Conservation (phyloP, 2,888 invertebrate species). For the Taphrorychus bicolor region DNA sequence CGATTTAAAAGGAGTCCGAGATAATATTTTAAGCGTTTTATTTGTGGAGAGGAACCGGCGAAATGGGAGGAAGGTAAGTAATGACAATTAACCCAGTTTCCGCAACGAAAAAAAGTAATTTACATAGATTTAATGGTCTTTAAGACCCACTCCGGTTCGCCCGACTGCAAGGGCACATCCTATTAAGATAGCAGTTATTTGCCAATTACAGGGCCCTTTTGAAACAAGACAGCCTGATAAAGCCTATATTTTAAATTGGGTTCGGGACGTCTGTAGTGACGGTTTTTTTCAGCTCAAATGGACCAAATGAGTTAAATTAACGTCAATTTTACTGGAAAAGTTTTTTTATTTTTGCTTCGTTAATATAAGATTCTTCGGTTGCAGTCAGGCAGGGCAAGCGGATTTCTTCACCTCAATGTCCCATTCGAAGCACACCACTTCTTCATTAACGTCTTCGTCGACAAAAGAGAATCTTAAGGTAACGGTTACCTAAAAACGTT, state of each 20-base stretch:
- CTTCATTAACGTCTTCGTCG: constrained; percentile 29
- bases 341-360: too few relatives aligned
- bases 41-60: constrained; percentile 10
- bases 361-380: too few relatives aligned
- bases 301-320: background rate
- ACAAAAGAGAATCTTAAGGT: constrained; percentile 34
- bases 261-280: background rate
- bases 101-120: constrained; percentile 27
- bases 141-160: constrained; percentile 20
- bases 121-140: constrained; percentile 35
- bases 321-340: background rate
- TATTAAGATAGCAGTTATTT: constrained; percentile 33
- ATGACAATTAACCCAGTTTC: constrained; percentile 36
- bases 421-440: constrained; percentile 35
- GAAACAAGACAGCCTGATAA: constrained; percentile 22
- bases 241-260: constrained; percentile 20
- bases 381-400: constrained; percentile 14
- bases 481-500: constrained; percentile 42
- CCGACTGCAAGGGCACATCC: constrained; percentile 24
- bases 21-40: constrained; percentile 26
- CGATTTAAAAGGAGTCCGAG: constrained; percentile 2
- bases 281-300: background rate
- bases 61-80: constrained; percentile 26
- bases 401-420: constrained; percentile 34
- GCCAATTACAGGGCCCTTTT: constrained; percentile 30